Percentiles rank a stretch among this genome's conserved stretches.
Conservation (phyloP, 2,113 vertebrate species). For the Menura novaehollandiae region DNA sequence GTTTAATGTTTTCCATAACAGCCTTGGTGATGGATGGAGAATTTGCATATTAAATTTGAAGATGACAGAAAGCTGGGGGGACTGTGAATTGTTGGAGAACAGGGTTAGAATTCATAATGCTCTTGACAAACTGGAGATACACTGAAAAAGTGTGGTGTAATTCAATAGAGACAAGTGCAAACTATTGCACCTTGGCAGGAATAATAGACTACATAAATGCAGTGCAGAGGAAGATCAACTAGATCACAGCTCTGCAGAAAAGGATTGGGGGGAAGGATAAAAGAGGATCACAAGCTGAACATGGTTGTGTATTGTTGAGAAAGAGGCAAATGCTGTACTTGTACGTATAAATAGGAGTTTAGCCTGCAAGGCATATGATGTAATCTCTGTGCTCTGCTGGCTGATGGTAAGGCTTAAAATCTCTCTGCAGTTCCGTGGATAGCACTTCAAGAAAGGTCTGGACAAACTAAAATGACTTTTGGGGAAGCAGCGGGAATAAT, state of each 20-base stretch:
- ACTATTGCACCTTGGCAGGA: constrained; percentile 12
- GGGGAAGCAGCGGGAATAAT: neutral
- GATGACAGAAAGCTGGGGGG: neutral
- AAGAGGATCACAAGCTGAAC: constrained; percentile 37
- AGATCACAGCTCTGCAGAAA: constrained; percentile 29
- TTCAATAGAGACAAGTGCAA: constrained; percentile 23
- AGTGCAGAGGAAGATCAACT: constrained; percentile 29
- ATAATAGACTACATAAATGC: constrained; percentile 19
- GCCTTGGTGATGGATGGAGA: neutral
- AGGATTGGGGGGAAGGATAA: neutral
- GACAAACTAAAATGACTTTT: neutral
- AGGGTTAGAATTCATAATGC: constrained; percentile 3
- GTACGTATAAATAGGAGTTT: constrained; percentile 44
- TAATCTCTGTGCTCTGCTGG: constrained; percentile 26
- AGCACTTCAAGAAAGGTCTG: neutral
- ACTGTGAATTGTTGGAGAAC: neutral
- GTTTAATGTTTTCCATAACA: constrained; percentile 3
- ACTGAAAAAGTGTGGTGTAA: constrained; percentile 4
- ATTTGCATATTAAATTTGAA: constrained; percentile 18
- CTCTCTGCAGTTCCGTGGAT: neutral
- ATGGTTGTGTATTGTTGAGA: constrained; percentile 21
- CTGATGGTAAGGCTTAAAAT: neutral
- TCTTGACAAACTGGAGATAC: neutral
- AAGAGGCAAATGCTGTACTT: constrained; percentile 31
- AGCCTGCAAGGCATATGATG: constrained; percentile 46